Evolutionary conservation across 2,888 invertebrate genomes (phyloP), one percentile per base, ranked within the genome.

Genomic region (Napeogenes sylphis): DNA sequence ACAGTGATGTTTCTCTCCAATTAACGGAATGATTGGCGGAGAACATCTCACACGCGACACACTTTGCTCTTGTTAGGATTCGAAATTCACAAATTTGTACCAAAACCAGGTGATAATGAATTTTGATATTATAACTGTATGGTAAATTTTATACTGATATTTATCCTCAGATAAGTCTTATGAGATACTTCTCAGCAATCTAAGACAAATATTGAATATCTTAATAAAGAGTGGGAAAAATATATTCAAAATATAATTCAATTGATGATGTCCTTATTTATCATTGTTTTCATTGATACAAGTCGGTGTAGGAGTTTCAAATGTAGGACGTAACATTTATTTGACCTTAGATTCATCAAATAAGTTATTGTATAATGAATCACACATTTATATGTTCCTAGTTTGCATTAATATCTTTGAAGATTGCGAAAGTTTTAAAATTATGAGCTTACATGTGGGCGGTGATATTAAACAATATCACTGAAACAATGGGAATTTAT

Each of bases 1-100:
- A 87, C 84, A 75, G 73, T 79, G 79, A 88, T 89, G 85, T 86
- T 90, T 87, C 88, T 87, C 87, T 90, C 90, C 90, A 88, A 90
- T 90, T 87, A 89, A 81, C 88, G 83, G 87, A 89, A 88, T 89
- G 87, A 90, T 89, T 90, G 88, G 79, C 81, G 75, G 75, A 76
- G 77, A 80, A 75, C 82, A 84, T 84, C 85, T 83, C 72, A 77
- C 87, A 87, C 86, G 84, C 86, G 86, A 86, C 85, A 84, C 84
- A 85, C 84, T 87, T 75, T 84, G 77, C 81, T 87, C 82, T 84
- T 82, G 79, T 81, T 84, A 81, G 79, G 73, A 76, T 73, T 76
- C 71, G 70, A 72, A 71, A 71, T 71, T 73, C 69, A 68, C 66
- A 64, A 59, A 63, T 70, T 63, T 63, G 57, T 61, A 59, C 65